Evolutionary conservation across 2,888 invertebrate species (phyloP).

Genomic region (Noctua janthe): DNA sequence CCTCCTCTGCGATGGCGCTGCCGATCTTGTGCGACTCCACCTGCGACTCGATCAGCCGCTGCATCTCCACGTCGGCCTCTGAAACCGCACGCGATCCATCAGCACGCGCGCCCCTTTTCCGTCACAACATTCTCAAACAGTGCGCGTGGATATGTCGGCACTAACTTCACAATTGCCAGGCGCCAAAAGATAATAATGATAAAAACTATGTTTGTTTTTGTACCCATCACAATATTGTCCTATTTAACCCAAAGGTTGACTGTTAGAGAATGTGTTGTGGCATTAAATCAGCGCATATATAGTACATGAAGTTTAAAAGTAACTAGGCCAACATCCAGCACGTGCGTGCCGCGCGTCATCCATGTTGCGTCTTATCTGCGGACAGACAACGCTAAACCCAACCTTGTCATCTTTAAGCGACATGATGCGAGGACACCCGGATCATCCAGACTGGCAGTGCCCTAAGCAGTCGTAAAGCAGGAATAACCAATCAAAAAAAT

Average conservation of each 20-base stretch:
- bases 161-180: neutral
- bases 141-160: neutral
- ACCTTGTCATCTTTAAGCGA: neutral
- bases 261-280: too few species aligned
- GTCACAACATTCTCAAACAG: too few species aligned
- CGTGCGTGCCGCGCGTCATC: too few species aligned
- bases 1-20: constrained; percentile 95
- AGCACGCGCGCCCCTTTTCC: neutral
- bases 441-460: neutral
- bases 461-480: neutral
- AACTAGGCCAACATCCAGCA: too few species aligned
- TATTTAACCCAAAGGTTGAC: neutral
- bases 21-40: constrained; percentile 96
- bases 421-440: neutral
- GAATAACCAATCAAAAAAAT: neutral
- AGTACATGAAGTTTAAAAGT: too few species aligned
- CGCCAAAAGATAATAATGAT: neutral
- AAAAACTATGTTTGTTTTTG: neutral
- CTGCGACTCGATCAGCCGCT: constrained; percentile 93
- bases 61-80: constrained; percentile 92
- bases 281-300: too few species aligned
- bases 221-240: neutral
- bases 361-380: too few species aligned
- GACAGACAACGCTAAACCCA: too few species aligned
- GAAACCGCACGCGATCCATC: constrained; percentile 57